Conservation (phyloP, 2,797 vertebrate genomes). For the Tympanoctomys barrerae region DNA sequence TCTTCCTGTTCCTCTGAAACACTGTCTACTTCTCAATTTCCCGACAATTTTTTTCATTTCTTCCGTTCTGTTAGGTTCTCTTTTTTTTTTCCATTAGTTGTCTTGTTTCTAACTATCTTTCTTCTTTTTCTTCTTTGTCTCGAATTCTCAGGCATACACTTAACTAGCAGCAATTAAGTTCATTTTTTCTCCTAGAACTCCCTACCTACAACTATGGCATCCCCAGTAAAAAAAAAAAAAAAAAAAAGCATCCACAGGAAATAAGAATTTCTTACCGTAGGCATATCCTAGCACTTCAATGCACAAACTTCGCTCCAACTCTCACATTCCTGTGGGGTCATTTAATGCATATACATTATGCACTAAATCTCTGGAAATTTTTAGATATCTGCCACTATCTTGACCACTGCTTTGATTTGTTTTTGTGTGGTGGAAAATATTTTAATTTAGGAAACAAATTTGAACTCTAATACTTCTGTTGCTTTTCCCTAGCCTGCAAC, state of each 20-base stretch:
- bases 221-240: no score
- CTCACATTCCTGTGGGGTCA: not conserved
- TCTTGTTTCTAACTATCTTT: not conserved
- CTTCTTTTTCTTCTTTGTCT: not conserved
- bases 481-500: constrained; percentile 29
- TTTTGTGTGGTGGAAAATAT: not conserved
- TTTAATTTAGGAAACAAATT: constrained; percentile 37
- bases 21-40: not conserved
- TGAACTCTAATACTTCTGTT: not conserved
- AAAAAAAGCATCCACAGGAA: not conserved
- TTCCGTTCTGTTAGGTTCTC: not conserved
- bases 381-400: not conserved
- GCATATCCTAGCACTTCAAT: not conserved
- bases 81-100: not conserved
- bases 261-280: not conserved
- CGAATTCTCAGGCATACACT: not conserved
- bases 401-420: constrained; percentile 21
- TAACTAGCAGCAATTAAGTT: not conserved
- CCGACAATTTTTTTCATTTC: not conserved
- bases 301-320: not conserved
- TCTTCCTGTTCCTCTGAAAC: not conserved
- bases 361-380: not conserved
- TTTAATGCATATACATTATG: not conserved
- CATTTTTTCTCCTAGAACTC: not conserved
- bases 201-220: no score